Evolutionary conservation across 1,140 invertebrate genomes (phyloP).

Genomic region (Atta texana): DNA sequence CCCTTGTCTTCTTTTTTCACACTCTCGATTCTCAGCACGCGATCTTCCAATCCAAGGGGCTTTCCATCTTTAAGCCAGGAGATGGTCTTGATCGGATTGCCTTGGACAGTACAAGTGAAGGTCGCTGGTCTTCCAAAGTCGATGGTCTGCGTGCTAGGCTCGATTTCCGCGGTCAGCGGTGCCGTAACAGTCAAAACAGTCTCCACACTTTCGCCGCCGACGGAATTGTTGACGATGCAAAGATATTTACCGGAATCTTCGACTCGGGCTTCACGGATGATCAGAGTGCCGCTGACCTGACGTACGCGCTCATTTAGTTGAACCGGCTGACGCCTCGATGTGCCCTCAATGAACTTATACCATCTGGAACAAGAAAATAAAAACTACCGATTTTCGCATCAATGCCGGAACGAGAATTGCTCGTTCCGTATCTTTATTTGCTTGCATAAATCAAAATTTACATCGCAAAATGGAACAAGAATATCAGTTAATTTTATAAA

Average conservation of each 20-base stretch:
- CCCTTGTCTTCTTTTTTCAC: conserved; percentile 98
- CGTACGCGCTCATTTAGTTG: conserved; percentile 94
- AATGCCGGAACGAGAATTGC: conserved; percentile 27
- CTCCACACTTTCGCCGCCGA: conserved; percentile 96
- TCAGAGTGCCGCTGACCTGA: conserved; percentile 97
- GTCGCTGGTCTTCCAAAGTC: conserved; percentile 96
- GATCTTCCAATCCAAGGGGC: conserved; percentile 92
- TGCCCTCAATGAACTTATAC: conserved; percentile 97
- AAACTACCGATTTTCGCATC: conserved; percentile 58
- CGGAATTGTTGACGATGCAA: conserved; percentile 97
- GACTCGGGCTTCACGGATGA: conserved; percentile 95
- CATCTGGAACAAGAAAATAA: conserved; percentile 90
- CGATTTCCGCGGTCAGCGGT: conserved; percentile 94
- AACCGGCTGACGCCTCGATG: conserved; percentile 93
- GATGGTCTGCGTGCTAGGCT: conserved; percentile 95
- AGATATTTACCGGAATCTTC: conserved; percentile 97
- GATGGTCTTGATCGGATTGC: conserved; percentile 95
- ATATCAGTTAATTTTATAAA: neutral
- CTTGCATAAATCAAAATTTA: conserved; percentile 16
- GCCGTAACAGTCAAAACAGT: conserved; percentile 97
- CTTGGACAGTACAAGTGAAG: conserved; percentile 95
- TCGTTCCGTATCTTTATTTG: conserved; percentile 20
- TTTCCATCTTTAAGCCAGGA: conserved; percentile 97
- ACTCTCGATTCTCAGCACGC: conserved; percentile 93
- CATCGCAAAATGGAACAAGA: conserved; percentile 54